These are phyloP conservation scores for Trissolcus japonicus DNA, from an alignment of 2,888 invertebrate species.

Conservation along the genomic window DNA sequence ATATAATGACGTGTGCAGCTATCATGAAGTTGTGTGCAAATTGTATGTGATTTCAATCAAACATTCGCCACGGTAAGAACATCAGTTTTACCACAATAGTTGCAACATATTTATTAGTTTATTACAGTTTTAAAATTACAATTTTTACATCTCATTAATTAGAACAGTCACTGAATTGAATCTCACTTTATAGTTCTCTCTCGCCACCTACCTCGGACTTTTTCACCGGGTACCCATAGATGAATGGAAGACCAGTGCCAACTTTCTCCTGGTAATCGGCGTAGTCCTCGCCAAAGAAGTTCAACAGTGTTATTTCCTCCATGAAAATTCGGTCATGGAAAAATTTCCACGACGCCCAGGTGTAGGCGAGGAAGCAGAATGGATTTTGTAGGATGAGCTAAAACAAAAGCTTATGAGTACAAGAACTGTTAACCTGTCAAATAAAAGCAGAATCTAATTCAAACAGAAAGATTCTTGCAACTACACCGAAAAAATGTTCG, in stretches of 20 bases:
- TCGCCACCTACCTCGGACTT: conserved; percentile 20
- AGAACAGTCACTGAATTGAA: background rate
- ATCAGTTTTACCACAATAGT: background rate
- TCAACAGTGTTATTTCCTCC: conserved; percentile 92
- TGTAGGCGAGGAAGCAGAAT: conserved; percentile 88
- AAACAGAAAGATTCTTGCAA: too few species aligned
- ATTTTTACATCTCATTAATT: background rate
- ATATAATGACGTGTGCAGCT: too few species aligned
- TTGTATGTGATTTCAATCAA: too few species aligned
- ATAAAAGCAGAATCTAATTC: too few species aligned
- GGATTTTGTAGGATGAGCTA: conserved; percentile 93
- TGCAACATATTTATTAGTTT: background rate
- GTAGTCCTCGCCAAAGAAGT: conserved; percentile 95
- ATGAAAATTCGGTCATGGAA: conserved; percentile 90
- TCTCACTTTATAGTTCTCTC: conserved; percentile 3
- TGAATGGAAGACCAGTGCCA: conserved; percentile 91
- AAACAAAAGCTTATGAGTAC: conserved; percentile 7
- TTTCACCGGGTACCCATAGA: conserved; percentile 81
- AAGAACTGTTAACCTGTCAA: too few species aligned
- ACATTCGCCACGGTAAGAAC: background rate
- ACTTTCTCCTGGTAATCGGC: conserved; percentile 89
- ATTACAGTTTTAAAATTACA: background rate
- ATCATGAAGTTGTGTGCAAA: too few species aligned
- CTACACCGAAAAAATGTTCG: too few species aligned
- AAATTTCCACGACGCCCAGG: conserved; percentile 92